Base-by-base conservation (phyloP, 1,140 invertebrate species). In the Ruditapes philippinarum region DNA sequence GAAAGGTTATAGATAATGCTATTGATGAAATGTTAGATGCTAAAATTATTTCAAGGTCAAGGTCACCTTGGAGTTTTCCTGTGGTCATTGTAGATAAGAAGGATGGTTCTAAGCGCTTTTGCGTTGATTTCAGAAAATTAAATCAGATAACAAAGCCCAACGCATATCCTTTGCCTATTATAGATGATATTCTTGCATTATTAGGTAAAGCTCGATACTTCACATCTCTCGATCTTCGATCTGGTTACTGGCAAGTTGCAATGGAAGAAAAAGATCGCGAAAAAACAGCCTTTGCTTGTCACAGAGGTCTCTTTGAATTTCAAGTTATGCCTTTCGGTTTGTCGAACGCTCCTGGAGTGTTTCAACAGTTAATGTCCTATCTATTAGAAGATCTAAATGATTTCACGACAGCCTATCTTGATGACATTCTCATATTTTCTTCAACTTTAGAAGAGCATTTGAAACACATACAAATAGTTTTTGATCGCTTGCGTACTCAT, bases 101-200 rank as follows among this genome's bases (percentile, higher is more conserved):
- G 45, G 78, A 80, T 31, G 31, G 31, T 9, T 49, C 78, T 5
- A 80, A 80, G 19, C 3, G 42, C 4, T n/a, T 80, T 33, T 80
- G 78, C n/a, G 78, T 80, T 22, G 45, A 80, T 80, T 80, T 57
- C 33, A 54, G 78, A 9, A 2, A 54, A 12, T n/a, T 60, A 9
- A 80, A 80, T 31, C n/a, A 51, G 33, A 57, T 80, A 31, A 80
- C 78, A 22, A 40, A 54, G 25, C 38, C 79, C 40, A 90, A 91
- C 28, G 85, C 88, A 0, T 93, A 91, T 49, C 90, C 91, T 1
- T 80, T 94, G 12, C 94, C 94, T 2, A 68, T 89, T 31, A 92
- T 94, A 65, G 94, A 94, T 76, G 94, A 94, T 49, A 91, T 91
- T 0, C 60, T 95, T 14, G 65, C 82, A 9, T 45, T 74, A 9